phyloP scores from a whole-genome alignment of 2,888 invertebrate species.

The Diarsia dahlii region DNA sequence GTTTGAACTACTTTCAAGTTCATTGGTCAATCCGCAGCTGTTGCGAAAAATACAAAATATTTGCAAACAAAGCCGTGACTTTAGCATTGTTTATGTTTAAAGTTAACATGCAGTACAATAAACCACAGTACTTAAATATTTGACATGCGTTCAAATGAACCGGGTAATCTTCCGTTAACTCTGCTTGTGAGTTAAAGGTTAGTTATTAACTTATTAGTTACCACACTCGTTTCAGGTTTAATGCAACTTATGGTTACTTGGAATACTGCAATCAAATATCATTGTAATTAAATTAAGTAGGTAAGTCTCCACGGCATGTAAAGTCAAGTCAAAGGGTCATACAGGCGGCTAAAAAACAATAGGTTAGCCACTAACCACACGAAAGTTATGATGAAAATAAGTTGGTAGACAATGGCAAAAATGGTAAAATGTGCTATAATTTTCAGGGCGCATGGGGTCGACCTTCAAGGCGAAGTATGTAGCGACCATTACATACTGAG shows the following conservation, averaged over 20 bases:
- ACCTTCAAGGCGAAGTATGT: no score
- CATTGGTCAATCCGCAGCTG: background rate
- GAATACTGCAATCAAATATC: slow-evolving; percentile 1
- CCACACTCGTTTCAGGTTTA: slow-evolving; percentile 17
- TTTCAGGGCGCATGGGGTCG: background rate
- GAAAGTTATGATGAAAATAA: background rate
- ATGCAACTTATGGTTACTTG: background rate
- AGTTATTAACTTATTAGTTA: slow-evolving; percentile 23
- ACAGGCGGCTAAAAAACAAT: no score
- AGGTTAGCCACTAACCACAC: no score
- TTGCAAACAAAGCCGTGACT: slow-evolving; percentile 6
- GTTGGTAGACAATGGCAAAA: background rate
- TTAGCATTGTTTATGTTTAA: slow-evolving; percentile 8
- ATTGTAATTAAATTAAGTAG: background rate
- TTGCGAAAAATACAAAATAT: slow-evolving; percentile 11
- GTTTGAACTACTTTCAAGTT: background rate
- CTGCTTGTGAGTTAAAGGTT: slow-evolving; percentile 9
- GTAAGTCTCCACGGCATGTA: no score
- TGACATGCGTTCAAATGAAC: slow-evolving; percentile 37
- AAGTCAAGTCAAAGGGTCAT: no score
- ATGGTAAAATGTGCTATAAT: background rate
- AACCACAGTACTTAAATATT: slow-evolving; percentile 35
- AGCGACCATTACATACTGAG: background rate
- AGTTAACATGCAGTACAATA: slow-evolving; percentile 25
- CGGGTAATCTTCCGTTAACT: slow-evolving; percentile 40